Conservation (phyloP, 2,888 invertebrate genomes). For the Agonopterix heracliana region DNA sequence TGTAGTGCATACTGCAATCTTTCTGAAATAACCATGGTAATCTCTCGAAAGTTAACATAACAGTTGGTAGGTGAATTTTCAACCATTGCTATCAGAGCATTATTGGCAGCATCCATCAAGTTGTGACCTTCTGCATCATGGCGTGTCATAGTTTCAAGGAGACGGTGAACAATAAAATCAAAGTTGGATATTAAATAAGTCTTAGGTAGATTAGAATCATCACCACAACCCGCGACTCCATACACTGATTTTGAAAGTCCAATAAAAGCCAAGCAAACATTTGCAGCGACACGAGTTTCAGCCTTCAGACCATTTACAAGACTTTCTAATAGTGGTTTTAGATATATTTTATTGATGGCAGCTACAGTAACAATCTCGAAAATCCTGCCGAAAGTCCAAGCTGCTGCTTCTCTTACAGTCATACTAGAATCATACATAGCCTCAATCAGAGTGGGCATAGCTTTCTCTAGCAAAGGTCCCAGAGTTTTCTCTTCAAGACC, state of each 20-base stretch:
- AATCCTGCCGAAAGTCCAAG: constrained; percentile 98
- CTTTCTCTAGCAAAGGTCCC: constrained; percentile 96
- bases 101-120: constrained; percentile 97
- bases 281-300: constrained; percentile 97
- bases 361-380: constrained; percentile 98
- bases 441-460: constrained; percentile 96
- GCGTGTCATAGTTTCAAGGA: constrained; percentile 96
- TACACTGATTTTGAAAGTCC: constrained; percentile 98
- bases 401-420: constrained; percentile 96
- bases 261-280: constrained; percentile 99
- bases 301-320: constrained; percentile 91
- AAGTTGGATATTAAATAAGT: constrained; percentile 96
- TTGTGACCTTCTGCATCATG: constrained; percentile 95
- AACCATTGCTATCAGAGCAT: constrained; percentile 99
- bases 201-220: constrained; percentile 84
- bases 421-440: constrained; percentile 96
- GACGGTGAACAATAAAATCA: constrained; percentile 92
- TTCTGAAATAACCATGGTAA: constrained; percentile 96
- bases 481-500: constrained; percentile 92
- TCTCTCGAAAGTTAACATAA: constrained; percentile 96
- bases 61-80: constrained; percentile 99
- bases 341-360: constrained; percentile 89
- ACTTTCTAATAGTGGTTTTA: constrained; percentile 88
- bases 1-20: constrained; percentile 94
- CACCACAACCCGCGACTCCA: constrained; percentile 86